Evolutionary conservation across 2,888 invertebrate species (phyloP), one percentile per base, ranked within the genome.

Genomic region (Nematopogon swammerdamellus): DNA sequence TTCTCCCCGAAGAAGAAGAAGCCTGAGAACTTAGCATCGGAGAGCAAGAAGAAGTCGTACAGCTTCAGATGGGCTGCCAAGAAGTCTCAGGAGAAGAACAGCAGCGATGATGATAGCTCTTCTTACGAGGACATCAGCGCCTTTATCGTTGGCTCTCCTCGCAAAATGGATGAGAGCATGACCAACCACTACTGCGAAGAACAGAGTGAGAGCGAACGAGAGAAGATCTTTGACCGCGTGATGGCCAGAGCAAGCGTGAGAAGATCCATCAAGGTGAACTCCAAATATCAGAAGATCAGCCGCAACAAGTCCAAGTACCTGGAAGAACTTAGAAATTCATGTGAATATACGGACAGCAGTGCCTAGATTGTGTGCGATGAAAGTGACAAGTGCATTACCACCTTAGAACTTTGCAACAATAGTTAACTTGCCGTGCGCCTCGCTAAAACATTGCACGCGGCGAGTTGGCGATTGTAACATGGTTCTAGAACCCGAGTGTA

Each of bases 1-100:
- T 79, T 79, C 55, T 79, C 79, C 2, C 79, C 79, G 3, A 79
- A 76, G 63, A 79, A 76, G 61, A 79, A 79, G n/a, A 79, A 76
- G 61, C 75, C 75, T 52, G 79, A 79, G n/a, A 25, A 4, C 4
- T 10, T 25, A 6, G 3, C 8, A 14, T 8, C 3, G 3, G 4
- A 4, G 3, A 14, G 11, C 36, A 36, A 8, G n/a, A 36, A 36
- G 11, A 36, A 36, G 36, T 36, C 36, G 14, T 14, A 14, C 36
- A 36, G 36, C n/a, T 36, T 36, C n/a, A 8, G 36, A 8, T 8
- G 11, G 11, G 36, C 36, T 3, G 36, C 36, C 36, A 14, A 14
- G 8, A 8, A 8, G 36, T 36, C 6, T 4, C 4, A 36, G n/a
- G 36, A 36, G 36, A 36, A 36, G 36, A 36, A 3, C 36, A 36